Evolutionary conservation across 2,797 vertebrate species (phyloP).

Genomic region (Hypotaenidia okinawae): DNA sequence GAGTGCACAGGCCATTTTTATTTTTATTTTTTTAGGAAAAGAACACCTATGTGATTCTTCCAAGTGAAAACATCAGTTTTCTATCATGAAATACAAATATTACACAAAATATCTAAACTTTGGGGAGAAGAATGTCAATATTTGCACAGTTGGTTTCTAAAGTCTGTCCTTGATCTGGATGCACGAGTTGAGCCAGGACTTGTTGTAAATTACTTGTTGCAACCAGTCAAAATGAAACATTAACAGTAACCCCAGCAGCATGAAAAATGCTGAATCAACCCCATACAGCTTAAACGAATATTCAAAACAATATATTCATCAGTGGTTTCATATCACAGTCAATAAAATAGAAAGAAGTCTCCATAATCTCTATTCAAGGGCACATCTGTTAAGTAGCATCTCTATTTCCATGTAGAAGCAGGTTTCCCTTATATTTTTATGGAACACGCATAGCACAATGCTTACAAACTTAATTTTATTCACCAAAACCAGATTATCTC

Average conservation of each 20-base stretch:
- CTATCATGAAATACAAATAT: background rate
- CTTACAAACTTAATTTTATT: background rate
- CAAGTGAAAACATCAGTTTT: background rate
- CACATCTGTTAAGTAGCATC: background rate
- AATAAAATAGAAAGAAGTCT: background rate
- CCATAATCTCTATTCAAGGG: background rate
- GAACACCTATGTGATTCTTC: background rate
- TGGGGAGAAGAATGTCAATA: background rate
- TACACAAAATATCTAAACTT: background rate
- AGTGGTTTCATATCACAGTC: background rate
- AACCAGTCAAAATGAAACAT: conserved; percentile 25
- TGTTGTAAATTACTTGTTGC: background rate
- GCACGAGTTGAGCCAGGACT: background rate
- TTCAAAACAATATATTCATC: background rate
- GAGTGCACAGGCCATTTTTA: background rate
- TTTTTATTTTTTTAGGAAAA: background rate
- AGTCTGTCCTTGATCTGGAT: background rate
- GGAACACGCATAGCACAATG: accelerated
- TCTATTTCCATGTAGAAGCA: background rate
- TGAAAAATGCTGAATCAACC: background rate
- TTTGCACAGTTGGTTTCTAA: background rate
- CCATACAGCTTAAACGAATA: background rate
- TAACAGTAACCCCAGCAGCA: background rate
- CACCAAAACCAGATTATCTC: background rate
- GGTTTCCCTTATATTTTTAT: background rate